Evolutionary conservation across 2,113 vertebrate species (phyloP), one percentile per base, ranked within the genome.

Genomic region (Galbula dea): DNA sequence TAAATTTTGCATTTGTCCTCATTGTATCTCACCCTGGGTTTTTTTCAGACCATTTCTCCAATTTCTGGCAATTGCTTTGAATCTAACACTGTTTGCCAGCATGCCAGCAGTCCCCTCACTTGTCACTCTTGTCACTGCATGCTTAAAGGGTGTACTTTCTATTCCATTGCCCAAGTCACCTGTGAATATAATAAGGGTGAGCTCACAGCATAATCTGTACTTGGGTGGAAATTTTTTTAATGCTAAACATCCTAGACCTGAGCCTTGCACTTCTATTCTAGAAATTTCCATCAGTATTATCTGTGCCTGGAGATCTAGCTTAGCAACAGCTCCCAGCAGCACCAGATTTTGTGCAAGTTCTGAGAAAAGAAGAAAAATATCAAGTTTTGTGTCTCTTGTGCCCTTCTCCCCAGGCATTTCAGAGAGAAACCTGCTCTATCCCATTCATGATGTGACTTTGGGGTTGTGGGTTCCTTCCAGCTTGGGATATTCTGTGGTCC

Each of bases 11-110:
- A 29, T 88, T 92, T 75, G 21, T 79, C 73, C 52, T 93, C 77
- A 39, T 43, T 84, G 73, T 45, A 41, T 72, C 71, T 45, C 45
- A 29, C 41, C 43, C 24, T 68, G 34, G 0, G 18, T 0, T 81
- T 87, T 78, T 83, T 91, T 90, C 89, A 94, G 86, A 54, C 15
- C 46, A 73, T 90, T 95, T 94, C 83, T 78, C 43, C 57, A 41
- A 41, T 88, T 92, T 88, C 83, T 90, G 48, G 51, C 71, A 86
- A 89, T 81, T 84, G n/a, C 66, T 92, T 84, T 75, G 65, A 90
- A 63, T 71, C 26, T 62, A 83, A 57, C 55, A 18, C 73, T 83
- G 12, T 67, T 76, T 6, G 10, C 66, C 39, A 78, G 61, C 55
- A 52, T 52, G 80, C 55, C 11, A 1, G 61, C 36, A 75, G 77